A percentile compares a stretch with the other conserved stretches of the same genome.
Evolutionary conservation across 2,113 vertebrate species (phyloP).

Genomic region (Varanus komodoensis): DNA sequence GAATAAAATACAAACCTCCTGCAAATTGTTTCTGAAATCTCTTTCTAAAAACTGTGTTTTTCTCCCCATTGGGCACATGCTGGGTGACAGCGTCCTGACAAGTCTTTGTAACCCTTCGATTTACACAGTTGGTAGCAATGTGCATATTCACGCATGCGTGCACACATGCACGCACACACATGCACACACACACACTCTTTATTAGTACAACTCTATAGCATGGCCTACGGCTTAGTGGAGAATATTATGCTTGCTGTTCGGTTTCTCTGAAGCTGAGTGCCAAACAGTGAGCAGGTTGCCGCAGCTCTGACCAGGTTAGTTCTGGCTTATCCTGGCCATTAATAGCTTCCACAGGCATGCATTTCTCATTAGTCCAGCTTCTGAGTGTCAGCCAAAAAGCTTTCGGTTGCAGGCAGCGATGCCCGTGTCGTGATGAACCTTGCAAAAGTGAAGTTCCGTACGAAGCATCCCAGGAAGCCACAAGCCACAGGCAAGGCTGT

Average conservation of each 20-base stretch:
- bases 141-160: not conserved
- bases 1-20: not conserved
- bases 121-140: not conserved
- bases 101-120: conserved; percentile 35
- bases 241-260: fast-evolving
- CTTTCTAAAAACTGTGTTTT: not conserved
- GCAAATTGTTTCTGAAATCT: fast-evolving
- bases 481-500: not conserved
- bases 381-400: not conserved
- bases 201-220: not conserved
- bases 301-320: fast-evolving
- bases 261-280: not conserved
- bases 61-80: not conserved
- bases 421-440: fast-evolving
- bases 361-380: not conserved
- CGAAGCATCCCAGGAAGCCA: not conserved
- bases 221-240: fast-evolving
- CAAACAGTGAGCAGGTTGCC: fast-evolving
- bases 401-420: fast-evolving
- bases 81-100: not conserved
- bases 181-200: not conserved
- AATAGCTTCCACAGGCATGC: not conserved
- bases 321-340: not conserved
- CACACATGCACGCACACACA: too few species aligned
- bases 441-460: fast-evolving